phyloP scores from a whole-genome alignment of 35 echinoderm and acorn worm genomes.

The Strongylocentrotus purpuratus region DNA sequence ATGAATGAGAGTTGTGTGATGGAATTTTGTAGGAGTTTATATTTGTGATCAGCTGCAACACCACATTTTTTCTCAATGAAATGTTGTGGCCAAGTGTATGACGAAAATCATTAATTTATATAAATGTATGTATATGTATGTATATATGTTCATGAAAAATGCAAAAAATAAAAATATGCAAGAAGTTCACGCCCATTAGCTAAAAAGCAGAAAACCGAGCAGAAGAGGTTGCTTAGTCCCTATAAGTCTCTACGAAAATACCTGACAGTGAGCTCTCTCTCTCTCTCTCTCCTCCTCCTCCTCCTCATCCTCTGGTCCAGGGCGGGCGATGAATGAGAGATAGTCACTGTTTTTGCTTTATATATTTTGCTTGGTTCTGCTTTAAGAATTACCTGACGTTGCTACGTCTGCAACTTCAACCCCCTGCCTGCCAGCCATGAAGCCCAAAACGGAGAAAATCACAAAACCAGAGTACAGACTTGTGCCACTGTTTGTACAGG shows the following conservation, averaged over 20 bases:
- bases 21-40: not conserved
- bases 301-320: not conserved
- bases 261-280: slow-evolving; percentile 36
- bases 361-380: not conserved
- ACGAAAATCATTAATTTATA: not conserved
- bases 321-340: not conserved
- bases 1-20: not conserved
- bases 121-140: not conserved
- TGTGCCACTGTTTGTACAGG: slow-evolving; percentile 76
- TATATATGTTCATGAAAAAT: slow-evolving; percentile 11
- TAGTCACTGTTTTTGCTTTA: not conserved
- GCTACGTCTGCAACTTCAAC: slow-evolving; percentile 71
- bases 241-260: slow-evolving; percentile 35
- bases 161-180: not conserved
- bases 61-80: not conserved
- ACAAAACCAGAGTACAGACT: slow-evolving; percentile 91
- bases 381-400: slow-evolving; percentile 66
- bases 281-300: not conserved
- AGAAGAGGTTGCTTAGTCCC: slow-evolving; percentile 38
- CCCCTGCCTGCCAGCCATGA: slow-evolving; percentile 75
- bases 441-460: slow-evolving; percentile 85
- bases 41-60: not conserved
- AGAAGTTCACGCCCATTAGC: slow-evolving; percentile 44
- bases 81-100: not conserved
- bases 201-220: slow-evolving; percentile 46